phyloP scores from a whole-genome alignment of 2,888 invertebrate genomes.

The Iselma pallidipennis region DNA sequence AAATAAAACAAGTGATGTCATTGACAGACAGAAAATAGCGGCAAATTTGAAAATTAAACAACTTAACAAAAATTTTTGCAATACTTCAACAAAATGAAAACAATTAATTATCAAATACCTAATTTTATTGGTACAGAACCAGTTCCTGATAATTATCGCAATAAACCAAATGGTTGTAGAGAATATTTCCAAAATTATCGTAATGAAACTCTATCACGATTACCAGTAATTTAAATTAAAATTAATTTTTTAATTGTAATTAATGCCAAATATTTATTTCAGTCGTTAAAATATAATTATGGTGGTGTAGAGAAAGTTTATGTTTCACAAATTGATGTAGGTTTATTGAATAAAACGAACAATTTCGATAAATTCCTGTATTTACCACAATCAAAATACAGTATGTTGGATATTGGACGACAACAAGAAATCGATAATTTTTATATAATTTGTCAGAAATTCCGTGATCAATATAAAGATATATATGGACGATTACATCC shows the following conservation, averaged over 20 bases:
- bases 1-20: background rate
- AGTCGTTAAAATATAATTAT: slow-evolving; percentile 56
- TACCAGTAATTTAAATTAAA: slow-evolving; percentile 43
- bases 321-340: slow-evolving; percentile 51
- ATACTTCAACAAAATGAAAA: no score
- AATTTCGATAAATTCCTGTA: slow-evolving; percentile 46
- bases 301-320: slow-evolving; percentile 51
- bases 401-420: slow-evolving; percentile 52
- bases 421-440: slow-evolving; percentile 57
- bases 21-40: background rate
- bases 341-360: slow-evolving; percentile 44
- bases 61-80: no score
- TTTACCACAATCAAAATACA: slow-evolving; percentile 49
- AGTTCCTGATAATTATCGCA: background rate
- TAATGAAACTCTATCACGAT: slow-evolving; percentile 54
- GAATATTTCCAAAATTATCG: slow-evolving; percentile 55
- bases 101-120: no score
- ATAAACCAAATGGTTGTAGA: slow-evolving; percentile 29
- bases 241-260: slow-evolving; percentile 16
- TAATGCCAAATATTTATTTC: slow-evolving; percentile 23
- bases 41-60: background rate
- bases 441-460: slow-evolving; percentile 60
- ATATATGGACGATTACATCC: slow-evolving; percentile 63
- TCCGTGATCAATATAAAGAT: slow-evolving; percentile 66
- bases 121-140: background rate